Evolutionary conservation across 2,888 invertebrate genomes (phyloP).

Genomic region (Resseliella maxima): DNA sequence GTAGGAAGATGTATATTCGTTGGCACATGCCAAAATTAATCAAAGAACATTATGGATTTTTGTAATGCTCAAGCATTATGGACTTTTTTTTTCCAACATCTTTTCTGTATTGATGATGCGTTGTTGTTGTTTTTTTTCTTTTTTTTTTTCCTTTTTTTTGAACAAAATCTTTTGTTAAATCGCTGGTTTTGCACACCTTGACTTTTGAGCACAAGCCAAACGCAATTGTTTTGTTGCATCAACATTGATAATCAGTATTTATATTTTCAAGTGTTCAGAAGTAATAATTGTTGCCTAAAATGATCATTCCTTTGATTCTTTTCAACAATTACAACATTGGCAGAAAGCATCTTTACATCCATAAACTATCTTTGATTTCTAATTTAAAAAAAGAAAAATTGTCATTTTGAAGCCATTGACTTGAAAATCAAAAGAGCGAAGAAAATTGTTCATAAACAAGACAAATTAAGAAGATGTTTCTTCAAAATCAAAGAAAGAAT

Average conservation of each 20-base stretch:
- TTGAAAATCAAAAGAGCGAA: not conserved
- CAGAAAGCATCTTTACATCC: no score
- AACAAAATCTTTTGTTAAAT: conserved; percentile 24
- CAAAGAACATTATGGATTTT: conserved; percentile 34
- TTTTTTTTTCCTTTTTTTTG: not conserved
- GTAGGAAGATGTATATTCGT: conserved; percentile 47
- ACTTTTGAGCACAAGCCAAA: conserved; percentile 47
- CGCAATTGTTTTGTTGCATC: conserved; percentile 21
- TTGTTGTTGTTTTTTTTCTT: not conserved
- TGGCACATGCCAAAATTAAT: conserved; percentile 53
- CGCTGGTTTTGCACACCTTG: conserved; percentile 29
- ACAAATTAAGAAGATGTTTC: no score
- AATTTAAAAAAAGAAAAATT: not conserved
- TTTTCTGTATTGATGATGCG: no score
- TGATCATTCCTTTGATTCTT: no score
- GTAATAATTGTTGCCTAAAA: no score
- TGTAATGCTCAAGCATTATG: no score
- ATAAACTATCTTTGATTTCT: no score
- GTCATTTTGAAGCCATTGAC: not conserved
- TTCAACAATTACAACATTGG: no score
- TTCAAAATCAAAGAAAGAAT: no score
- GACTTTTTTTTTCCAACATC: no score
- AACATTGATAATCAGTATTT: not conserved
- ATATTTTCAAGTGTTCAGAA: not conserved
- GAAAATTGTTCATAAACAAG: not conserved